These are phyloP conservation scores for Tangachromis dhanisi DNA, from an alignment of 2,113 vertebrate genomes.

Conservation along the genomic window DNA sequence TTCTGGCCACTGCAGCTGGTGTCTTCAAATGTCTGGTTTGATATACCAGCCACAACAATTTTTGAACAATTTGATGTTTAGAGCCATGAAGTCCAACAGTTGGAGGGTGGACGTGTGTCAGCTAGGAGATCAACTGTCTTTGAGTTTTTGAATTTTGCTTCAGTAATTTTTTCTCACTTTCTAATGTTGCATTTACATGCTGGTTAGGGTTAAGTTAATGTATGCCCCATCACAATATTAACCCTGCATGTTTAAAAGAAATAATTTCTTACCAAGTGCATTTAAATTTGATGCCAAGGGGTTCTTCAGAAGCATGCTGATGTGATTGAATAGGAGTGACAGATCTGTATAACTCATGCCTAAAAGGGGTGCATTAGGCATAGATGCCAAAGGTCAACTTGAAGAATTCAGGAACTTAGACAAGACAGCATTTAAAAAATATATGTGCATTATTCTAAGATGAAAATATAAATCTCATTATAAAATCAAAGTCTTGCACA, in stretches of 20 bases:
- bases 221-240: background rate
- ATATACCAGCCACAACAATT: background rate
- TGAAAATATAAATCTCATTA: background rate
- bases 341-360: background rate
- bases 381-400: background rate
- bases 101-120: background rate
- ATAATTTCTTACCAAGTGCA: background rate
- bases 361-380: background rate
- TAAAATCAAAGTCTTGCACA: background rate
- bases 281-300: background rate
- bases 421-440: background rate
- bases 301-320: background rate
- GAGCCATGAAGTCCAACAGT: background rate
- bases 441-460: background rate
- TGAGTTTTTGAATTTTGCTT: background rate
- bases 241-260: background rate
- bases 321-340: background rate
- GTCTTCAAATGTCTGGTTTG: background rate
- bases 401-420: background rate
- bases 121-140: background rate
- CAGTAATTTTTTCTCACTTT: background rate
- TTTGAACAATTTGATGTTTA: background rate
- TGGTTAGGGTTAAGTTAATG: background rate
- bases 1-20: background rate
- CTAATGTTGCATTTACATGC: background rate